Evolutionary conservation across 1,140 invertebrate genomes (phyloP), one percentile per base, ranked within the genome.

Genomic region (Phymastichus coffea): DNA sequence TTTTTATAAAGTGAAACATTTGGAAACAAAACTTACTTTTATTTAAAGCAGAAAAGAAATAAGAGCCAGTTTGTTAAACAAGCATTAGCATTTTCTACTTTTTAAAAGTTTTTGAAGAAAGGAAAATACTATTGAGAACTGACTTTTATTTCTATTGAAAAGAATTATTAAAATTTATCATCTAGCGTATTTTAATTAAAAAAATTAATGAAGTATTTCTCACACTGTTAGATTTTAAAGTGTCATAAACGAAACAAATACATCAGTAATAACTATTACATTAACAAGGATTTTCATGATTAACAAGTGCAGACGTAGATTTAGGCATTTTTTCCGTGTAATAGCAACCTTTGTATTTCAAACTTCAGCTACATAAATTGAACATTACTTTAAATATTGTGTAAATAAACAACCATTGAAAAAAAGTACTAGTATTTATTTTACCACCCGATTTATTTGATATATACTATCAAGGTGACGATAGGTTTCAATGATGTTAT

Each of bases 381-480:
- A 57, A 26, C 17, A n/a, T 58, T 53, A 59, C 53, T 46, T 44
- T 14, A 30, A 60, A 15, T 54, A 35, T 54, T 60, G 51, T 66
- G 63, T 65, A 65, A 66, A 65, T 66, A 66, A 61, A 66, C 46
- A 57, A 59, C 56, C 19, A 57, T 56, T 62, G 19, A 56, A 64
- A 28, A 61, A 60, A 64, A 59, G 23, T n/a, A n/a, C n/a, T n/a
- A n/a, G n/a, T n/a, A n/a, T n/a, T n/a, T n/a, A n/a, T n/a, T n/a
- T n/a, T n/a, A n/a, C n/a, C n/a, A n/a, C n/a, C n/a, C n/a, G n/a
- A n/a, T n/a, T n/a, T n/a, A n/a, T n/a, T n/a, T n/a, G n/a, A n/a
- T n/a, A n/a, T n/a, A n/a, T n/a, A n/a, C n/a, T n/a, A n/a, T n/a
- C n/a, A n/a, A n/a, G n/a, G n/a, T n/a, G n/a, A n/a, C n/a, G n/a